Evolutionary conservation across 2,888 invertebrate species (phyloP), one percentile per base, ranked within the genome.

Genomic region (Diadromus collaris): DNA sequence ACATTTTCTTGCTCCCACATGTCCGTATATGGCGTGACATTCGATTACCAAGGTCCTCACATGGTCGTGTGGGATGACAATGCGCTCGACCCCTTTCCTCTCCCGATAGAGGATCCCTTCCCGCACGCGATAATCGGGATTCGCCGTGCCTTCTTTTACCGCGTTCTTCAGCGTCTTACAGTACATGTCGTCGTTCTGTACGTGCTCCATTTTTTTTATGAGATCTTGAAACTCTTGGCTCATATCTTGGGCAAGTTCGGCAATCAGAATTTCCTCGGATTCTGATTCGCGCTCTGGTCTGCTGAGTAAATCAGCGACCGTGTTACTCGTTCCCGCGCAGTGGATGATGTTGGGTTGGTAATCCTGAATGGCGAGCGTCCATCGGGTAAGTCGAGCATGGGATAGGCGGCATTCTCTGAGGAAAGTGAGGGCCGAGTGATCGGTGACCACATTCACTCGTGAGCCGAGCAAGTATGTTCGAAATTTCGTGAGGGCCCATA

Each of bases 371-470:
- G n/a, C n/a, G n/a, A n/a, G n/a, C n/a, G n/a, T n/a, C n/a, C n/a
- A n/a, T n/a, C n/a, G 74, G 34, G 69, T 69, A 0, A 68, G 7
- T n/a, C 78, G 10, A 0, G 69, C 46, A 32, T 74, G 67, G 0
- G 54, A 32, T 2, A 73, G 46, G n/a, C 46, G 7, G 24, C 78
- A 74, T 3, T 32, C 69, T 2, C 38, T 24, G 0, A 78, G 27
- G 64, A 86, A 88, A 0, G 78, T 81, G 0, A 87, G 54, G 0
- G 84, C 79, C 21, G 82, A 81, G 64, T 86, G 85, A 54, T 87
- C 87, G 0, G 84, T 85, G 21, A 81, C 61, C 1, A 86, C 79
- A 0, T 41, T 76, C 4, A 87, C 63, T 13, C 54, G 21, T 4
- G 65, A 51, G 0, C 85, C 85, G 7, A 83, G 46, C 13, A 72